Percentiles rank a stretch among this genome's conserved stretches.
Evolutionary conservation across 2,888 invertebrate species (phyloP).

Genomic region (Flexamia atlantica): DNA sequence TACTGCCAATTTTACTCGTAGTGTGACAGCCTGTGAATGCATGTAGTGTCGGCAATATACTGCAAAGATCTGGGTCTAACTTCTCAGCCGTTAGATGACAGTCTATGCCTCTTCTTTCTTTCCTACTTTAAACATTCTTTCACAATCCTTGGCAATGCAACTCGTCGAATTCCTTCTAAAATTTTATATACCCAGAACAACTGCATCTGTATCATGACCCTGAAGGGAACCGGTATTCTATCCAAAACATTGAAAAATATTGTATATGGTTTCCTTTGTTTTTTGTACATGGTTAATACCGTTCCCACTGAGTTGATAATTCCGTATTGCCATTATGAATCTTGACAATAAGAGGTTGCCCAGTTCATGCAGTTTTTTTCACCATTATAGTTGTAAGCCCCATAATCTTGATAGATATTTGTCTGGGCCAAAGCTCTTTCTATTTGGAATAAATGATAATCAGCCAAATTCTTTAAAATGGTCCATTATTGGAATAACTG

Average conservation of each 20-base stretch:
- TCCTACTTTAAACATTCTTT: slow-evolving; percentile 16
- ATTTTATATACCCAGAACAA: slow-evolving; percentile 33
- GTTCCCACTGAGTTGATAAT: slow-evolving; percentile 36
- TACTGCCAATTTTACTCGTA: slow-evolving; percentile 16
- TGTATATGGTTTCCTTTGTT: slow-evolving; percentile 11
- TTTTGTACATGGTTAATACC: slow-evolving; percentile 2
- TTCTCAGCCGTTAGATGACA: slow-evolving; percentile 30
- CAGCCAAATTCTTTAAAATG: too few species aligned
- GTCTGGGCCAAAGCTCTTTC: too few species aligned
- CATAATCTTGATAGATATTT: too few species aligned
- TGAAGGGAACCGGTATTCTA: slow-evolving; percentile 26
- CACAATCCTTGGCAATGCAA: slow-evolving; percentile 25
- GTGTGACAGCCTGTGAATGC: background rate
- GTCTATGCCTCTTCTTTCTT: slow-evolving; percentile 19
- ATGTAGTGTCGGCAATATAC: slow-evolving; percentile 2
- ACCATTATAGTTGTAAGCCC: too few species aligned
- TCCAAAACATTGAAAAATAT: slow-evolving; percentile 34
- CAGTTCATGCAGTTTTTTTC: too few species aligned
- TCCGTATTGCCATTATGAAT: too few species aligned
- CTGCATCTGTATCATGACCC: slow-evolving; percentile 20
- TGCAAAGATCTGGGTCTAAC: background rate
- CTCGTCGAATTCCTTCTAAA: background rate
- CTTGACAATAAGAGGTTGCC: too few species aligned
- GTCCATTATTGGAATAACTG: too few species aligned
- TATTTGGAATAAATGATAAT: too few species aligned